phyloP scores from a whole-genome alignment of 64 coral and sea anemone species.

The Pachyseris speciosa region DNA sequence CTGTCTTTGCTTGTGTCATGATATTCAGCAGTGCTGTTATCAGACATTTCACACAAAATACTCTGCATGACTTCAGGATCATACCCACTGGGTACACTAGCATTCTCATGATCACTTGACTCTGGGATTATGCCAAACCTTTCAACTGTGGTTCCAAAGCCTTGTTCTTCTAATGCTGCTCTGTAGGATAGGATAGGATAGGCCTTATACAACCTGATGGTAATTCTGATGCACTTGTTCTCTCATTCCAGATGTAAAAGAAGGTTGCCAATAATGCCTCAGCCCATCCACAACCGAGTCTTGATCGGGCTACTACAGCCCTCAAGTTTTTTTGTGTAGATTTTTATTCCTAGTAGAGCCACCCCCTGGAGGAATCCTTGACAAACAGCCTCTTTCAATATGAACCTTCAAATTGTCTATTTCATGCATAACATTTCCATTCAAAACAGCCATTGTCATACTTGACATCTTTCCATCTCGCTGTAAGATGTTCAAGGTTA shows the following conservation, averaged over 20 bases:
- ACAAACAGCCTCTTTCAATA: slow-evolving; percentile 58
- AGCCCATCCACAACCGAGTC: slow-evolving; percentile 51
- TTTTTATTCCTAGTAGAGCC: slow-evolving; percentile 39
- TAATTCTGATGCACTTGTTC: slow-evolving; percentile 12
- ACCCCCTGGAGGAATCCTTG: slow-evolving; percentile 31
- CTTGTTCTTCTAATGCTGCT: slow-evolving; percentile 34
- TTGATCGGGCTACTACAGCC: slow-evolving; percentile 34
- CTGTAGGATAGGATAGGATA: slow-evolving; percentile 35
- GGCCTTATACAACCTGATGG: slow-evolving; percentile 37
- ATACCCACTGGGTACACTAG: neutral
- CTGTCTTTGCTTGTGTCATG: slow-evolving; percentile 10
- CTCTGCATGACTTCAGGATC: slow-evolving; percentile 45
- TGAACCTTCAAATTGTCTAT: slow-evolving; percentile 54
- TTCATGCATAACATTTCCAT: slow-evolving; percentile 31
- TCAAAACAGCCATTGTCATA: slow-evolving; percentile 35
- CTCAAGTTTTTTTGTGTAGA: slow-evolving; percentile 33
- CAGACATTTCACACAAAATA: slow-evolving; percentile 4
- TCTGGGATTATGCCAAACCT: slow-evolving; percentile 49
- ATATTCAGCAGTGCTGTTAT: neutral
- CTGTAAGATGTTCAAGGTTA: slow-evolving; percentile 12
- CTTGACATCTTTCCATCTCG: slow-evolving; percentile 11
- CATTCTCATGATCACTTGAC: slow-evolving; percentile 31
- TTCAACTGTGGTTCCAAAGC: slow-evolving; percentile 44
- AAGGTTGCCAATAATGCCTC: slow-evolving; percentile 28
- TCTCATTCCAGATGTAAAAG: slow-evolving; percentile 44